phyloP scores from a whole-genome alignment of 2,113 vertebrate genomes.

The Pollachius pollachius region DNA sequence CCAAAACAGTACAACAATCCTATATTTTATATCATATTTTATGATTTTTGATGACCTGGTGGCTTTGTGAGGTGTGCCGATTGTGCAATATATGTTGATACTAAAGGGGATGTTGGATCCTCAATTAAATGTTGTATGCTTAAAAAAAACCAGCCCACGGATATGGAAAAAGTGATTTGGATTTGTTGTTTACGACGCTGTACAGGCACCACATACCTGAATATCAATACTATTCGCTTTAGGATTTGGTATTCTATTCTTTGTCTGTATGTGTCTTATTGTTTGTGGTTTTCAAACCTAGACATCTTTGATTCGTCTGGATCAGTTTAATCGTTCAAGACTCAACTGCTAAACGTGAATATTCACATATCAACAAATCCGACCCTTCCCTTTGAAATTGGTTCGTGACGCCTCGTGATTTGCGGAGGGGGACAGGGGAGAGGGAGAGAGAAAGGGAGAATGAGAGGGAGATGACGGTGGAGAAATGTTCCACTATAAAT shows the following conservation, averaged over 20 bases:
- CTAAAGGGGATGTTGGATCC: neutral
- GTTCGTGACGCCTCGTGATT: no score
- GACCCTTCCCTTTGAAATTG: no score
- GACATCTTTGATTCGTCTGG: no score
- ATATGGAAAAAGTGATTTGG: neutral
- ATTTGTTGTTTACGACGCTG: neutral
- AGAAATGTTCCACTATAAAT: constrained; percentile 33
- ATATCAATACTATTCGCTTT: no score
- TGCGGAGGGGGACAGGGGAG: no score
- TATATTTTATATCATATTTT: constrained; percentile 10
- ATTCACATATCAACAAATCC: no score
- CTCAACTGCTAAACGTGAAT: no score
- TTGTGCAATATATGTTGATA: constrained; percentile 35
- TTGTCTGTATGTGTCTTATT: no score
- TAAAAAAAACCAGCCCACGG: neutral
- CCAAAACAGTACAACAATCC: constrained; percentile 27
- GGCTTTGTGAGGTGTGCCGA: constrained; percentile 20
- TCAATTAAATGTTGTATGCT: constrained; percentile 46
- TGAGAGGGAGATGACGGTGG: constrained; percentile 24
- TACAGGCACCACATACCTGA: no score
- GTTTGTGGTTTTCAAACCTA: no score
- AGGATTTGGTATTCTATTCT: no score
- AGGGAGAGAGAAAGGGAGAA: constrained; percentile 22
- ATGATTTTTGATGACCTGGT: neutral
- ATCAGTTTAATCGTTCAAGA: no score